Percentiles rank a stretch among this genome's conserved stretches.
Conservation (phyloP, 2,888 invertebrate genomes). For the Cryptus armator region DNA sequence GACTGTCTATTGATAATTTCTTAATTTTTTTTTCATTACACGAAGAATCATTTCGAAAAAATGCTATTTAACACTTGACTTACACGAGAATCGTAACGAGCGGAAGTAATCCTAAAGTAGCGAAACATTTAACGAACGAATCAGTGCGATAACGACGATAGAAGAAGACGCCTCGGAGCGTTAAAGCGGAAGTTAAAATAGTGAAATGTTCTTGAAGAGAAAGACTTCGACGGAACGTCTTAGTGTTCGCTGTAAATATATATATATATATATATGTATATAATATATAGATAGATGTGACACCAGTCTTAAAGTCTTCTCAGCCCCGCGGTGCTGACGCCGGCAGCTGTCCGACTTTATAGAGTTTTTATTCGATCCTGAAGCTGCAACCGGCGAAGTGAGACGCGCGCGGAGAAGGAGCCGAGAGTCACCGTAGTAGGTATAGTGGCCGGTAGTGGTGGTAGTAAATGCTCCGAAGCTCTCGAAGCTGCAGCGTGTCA, state of each 20-base stretch:
- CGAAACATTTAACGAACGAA: slow-evolving; percentile 53
- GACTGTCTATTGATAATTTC: neutral
- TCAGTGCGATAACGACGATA: slow-evolving; percentile 56
- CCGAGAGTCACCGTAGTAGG: slow-evolving; percentile 7
- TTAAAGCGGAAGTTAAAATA: slow-evolving; percentile 63
- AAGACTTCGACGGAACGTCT: slow-evolving; percentile 22
- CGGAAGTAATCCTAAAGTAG: slow-evolving; percentile 13
- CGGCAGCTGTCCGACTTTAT: slow-evolving; percentile 54
- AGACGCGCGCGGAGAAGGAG: slow-evolving; percentile 3
- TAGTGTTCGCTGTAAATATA: neutral
- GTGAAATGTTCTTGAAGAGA: slow-evolving; percentile 42
- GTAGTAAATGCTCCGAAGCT: slow-evolving; percentile 34
- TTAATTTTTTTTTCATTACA: slow-evolving; percentile 1
- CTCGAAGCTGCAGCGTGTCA: slow-evolving; percentile 31
- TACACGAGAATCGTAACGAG: neutral
- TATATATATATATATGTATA: slow-evolving; percentile 16
- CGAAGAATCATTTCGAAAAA: neutral
- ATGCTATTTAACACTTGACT: neutral
- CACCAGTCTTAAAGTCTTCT: slow-evolving; percentile 43
- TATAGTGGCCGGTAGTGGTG: neutral
- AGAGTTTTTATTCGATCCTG: slow-evolving; percentile 55
- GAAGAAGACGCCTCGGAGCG: slow-evolving; percentile 43
- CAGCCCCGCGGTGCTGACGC: slow-evolving; percentile 39
- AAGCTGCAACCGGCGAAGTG: slow-evolving; percentile 42
- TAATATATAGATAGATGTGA: neutral